These are phyloP conservation scores for Cyphomyrus discorhynchus DNA, from an alignment of 2,113 vertebrate species.

Conservation along the genomic window DNA sequence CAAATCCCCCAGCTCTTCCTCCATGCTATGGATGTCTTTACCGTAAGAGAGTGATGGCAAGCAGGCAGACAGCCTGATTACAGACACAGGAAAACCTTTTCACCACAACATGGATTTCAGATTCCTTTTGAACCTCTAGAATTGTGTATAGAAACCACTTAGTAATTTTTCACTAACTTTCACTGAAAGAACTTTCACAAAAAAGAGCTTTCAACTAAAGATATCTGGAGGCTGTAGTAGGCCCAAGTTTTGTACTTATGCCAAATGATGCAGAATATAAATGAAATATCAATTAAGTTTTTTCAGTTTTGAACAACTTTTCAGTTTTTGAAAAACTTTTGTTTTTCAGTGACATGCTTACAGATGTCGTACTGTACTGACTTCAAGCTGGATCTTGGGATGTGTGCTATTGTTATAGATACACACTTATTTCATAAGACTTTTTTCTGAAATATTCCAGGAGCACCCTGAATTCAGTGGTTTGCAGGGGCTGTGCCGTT, in stretches of 20 bases:
- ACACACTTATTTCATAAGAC: neutral
- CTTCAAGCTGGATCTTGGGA: neutral
- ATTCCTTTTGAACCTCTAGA: neutral
- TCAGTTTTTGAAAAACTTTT: neutral
- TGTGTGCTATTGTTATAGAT: neutral
- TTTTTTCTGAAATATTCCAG: slow-evolving; percentile 36
- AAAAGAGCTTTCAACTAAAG: neutral
- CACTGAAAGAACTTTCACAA: too few species aligned
- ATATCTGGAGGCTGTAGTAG: neutral
- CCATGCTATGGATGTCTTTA: slow-evolving; percentile 62
- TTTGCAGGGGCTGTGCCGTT: slow-evolving; percentile 57
- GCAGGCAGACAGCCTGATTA: neutral
- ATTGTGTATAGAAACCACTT: neutral
- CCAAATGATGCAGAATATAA: neutral
- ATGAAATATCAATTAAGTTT: neutral
- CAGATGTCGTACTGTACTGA: neutral
- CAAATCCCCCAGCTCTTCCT: slow-evolving; percentile 66
- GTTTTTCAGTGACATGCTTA: neutral
- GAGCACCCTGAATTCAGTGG: slow-evolving; percentile 60
- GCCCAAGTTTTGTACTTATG: neutral
- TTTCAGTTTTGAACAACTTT: neutral
- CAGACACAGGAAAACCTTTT: neutral
- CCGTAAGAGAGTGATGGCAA: slow-evolving; percentile 44
- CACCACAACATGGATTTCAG: neutral
- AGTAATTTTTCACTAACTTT: neutral